These are phyloP conservation scores for Antitype chi DNA, from an alignment of 2,888 invertebrate species.

Conservation along the genomic window DNA sequence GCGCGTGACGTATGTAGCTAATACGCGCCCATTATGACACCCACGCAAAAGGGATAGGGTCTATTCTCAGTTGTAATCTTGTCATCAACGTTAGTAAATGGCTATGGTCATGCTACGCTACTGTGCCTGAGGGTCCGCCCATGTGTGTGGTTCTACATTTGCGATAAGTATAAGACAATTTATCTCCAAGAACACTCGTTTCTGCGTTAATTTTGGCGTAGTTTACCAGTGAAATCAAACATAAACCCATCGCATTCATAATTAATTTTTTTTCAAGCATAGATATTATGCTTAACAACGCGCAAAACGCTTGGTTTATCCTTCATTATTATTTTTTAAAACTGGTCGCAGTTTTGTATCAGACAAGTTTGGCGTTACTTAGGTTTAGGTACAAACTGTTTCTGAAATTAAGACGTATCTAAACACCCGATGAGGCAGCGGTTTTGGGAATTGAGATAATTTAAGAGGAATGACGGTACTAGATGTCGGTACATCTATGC, in stretches of 20 bases:
- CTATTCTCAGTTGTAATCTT: conserved; percentile 32
- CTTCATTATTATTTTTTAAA: not conserved
- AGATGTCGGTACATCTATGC: not conserved
- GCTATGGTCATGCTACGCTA: not conserved
- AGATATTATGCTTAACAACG: not conserved
- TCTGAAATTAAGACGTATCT: conserved; percentile 15
- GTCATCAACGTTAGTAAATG: conserved; percentile 15
- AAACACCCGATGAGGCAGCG: conserved; percentile 23
- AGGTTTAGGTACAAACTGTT: conserved; percentile 14
- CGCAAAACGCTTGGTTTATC: not conserved
- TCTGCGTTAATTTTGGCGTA: not conserved
- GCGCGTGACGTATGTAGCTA: conserved; percentile 26
- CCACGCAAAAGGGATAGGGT: conserved; percentile 36
- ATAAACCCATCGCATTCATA: not conserved
- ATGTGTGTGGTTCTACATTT: not conserved
- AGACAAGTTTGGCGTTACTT: conserved; percentile 8
- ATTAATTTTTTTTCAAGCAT: no score
- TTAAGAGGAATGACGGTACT: not conserved
- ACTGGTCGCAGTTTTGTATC: conserved; percentile 15
- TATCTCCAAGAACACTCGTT: not conserved
- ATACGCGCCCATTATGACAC: conserved; percentile 3
- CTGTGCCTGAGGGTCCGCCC: not conserved
- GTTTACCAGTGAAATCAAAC: not conserved
- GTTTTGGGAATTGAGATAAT: conserved; percentile 8
- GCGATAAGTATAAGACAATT: not conserved